These are phyloP conservation scores for Perithous albicinctus DNA, from an alignment of 2,888 invertebrate species.

Conservation along the genomic window DNA sequence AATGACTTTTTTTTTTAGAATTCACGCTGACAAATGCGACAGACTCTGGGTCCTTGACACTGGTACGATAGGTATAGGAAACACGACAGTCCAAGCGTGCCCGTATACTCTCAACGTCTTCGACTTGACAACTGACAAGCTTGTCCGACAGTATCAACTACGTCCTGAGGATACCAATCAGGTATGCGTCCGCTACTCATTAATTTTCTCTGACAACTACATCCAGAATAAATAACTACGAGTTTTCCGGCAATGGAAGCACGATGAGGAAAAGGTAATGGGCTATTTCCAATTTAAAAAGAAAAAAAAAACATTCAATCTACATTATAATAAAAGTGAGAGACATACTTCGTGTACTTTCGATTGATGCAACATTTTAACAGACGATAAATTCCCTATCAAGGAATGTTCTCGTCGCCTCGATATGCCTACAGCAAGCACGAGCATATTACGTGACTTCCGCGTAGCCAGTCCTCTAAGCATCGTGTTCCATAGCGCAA, in stretches of 20 bases:
- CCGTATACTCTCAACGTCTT: conserved; percentile 92
- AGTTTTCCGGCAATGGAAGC: neutral
- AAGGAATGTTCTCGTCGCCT: neutral
- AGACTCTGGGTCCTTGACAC: conserved; percentile 94
- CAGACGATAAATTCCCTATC: conserved; percentile 12
- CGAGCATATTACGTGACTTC: conserved; percentile 19
- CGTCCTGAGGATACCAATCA: conserved; percentile 90
- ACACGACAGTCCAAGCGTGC: conserved; percentile 91
- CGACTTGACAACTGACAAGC: conserved; percentile 90
- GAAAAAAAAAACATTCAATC: neutral
- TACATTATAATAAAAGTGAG: neutral
- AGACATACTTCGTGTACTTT: neutral
- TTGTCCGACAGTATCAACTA: conserved; percentile 90
- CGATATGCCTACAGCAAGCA: neutral
- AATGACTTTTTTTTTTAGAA: conserved; percentile 84
- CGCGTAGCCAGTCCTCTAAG: neutral
- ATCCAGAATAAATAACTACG: neutral
- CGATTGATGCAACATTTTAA: neutral
- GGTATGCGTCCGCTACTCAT: conserved; percentile 69
- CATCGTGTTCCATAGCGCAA: neutral
- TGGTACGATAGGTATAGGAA: conserved; percentile 92
- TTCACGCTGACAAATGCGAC: conserved; percentile 92
- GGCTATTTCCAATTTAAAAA: neutral
- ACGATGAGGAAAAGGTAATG: neutral
- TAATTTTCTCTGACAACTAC: neutral